These are phyloP conservation scores for Chymomyza amoena DNA, from an alignment of 2,888 invertebrate genomes.

Conservation along the genomic window DNA sequence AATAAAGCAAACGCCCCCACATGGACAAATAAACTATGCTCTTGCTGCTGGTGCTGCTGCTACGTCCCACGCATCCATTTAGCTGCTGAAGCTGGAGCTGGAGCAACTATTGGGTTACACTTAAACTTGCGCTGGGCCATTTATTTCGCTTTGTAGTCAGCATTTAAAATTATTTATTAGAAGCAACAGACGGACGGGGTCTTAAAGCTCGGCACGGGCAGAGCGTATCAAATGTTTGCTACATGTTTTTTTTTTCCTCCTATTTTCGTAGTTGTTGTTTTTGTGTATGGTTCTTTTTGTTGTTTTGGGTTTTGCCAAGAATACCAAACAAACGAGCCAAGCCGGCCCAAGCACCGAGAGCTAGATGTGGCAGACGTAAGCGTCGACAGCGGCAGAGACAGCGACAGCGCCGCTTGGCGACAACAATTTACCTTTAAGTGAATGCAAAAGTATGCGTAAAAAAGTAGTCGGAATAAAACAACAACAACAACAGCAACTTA, in stretches of 20 bases:
- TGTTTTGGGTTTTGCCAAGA: conserved; percentile 47
- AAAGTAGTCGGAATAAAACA: conserved; percentile 43
- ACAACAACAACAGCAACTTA: conserved; percentile 36
- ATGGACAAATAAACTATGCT: background rate
- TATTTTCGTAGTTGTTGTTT: background rate
- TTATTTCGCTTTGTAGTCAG: conserved; percentile 54
- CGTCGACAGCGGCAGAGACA: conserved; percentile 1
- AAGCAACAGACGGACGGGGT: conserved; percentile 54
- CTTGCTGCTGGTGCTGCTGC: conserved; percentile 10
- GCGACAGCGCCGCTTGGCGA: conserved; percentile 58
- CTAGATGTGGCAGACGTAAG: background rate
- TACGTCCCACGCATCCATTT: conserved; percentile 67
- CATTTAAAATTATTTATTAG: conserved; percentile 70
- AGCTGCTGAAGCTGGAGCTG: conserved; percentile 28
- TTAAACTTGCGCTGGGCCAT: conserved; percentile 45
- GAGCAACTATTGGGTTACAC: conserved; percentile 63
- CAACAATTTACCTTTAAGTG: conserved; percentile 73
- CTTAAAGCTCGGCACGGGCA: conserved; percentile 7
- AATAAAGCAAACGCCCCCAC: conserved; percentile 15
- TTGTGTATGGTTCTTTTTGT: conserved; percentile 21
- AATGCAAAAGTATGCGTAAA: conserved; percentile 66
- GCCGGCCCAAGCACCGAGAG: conserved; percentile 50
- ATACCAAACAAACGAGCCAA: conserved; percentile 63
- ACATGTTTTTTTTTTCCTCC: conserved; percentile 22
- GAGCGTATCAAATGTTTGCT: conserved; percentile 59